Percentiles rank a stretch among this genome's conserved stretches.
These are phyloP conservation scores for Flexamia atlantica DNA, from an alignment of 2,888 invertebrate species.

Conservation along the genomic window DNA sequence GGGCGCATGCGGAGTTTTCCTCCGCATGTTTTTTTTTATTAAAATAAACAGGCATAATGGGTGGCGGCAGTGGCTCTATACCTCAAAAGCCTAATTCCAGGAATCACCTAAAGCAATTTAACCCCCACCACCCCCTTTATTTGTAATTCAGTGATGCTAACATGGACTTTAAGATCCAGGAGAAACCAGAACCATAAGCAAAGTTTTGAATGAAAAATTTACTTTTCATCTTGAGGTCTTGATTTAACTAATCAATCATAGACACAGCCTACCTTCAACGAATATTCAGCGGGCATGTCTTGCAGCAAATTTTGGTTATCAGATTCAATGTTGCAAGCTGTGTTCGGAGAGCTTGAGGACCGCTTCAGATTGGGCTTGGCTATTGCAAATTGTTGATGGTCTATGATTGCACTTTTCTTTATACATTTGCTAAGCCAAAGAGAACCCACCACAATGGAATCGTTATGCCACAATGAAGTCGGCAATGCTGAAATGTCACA, in stretches of 20 bases:
- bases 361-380: conserved; percentile 45
- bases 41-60: no score
- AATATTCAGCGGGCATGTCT: neutral
- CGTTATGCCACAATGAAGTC: conserved; percentile 32
- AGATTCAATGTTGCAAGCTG: neutral
- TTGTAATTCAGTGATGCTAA: no score
- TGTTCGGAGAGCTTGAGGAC: neutral
- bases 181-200: no score
- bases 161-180: no score
- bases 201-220: no score
- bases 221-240: no score
- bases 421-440: conserved; percentile 66
- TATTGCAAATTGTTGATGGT: conserved; percentile 47
- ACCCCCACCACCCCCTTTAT: no score
- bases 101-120: no score
- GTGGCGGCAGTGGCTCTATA: no score
- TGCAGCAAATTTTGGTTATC: neutral
- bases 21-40: no score
- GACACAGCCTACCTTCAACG: neutral
- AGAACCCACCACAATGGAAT: conserved; percentile 55
- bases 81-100: no score
- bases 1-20: no score
- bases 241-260: neutral
- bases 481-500: conserved; percentile 42
- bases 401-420: conserved; percentile 52